These are phyloP conservation scores for Eurystomus gularis DNA, from an alignment of 2,113 vertebrate species.

Conservation along the genomic window DNA sequence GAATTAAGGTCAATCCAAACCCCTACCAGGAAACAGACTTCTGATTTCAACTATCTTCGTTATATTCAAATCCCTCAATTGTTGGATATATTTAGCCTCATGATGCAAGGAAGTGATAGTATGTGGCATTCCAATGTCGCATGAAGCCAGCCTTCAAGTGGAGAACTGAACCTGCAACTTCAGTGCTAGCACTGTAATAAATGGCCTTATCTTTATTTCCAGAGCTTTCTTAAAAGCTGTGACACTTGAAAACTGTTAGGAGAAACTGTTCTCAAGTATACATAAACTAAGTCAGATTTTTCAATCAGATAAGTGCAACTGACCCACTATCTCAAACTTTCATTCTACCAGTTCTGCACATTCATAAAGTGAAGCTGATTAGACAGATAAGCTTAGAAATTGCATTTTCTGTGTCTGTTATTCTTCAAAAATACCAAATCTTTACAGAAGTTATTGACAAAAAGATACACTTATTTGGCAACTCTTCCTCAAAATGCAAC, in stretches of 20 bases:
- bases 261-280: background rate
- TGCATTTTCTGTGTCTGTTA: background rate
- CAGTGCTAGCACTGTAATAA: background rate
- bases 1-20: background rate
- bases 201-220: background rate
- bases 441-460: background rate
- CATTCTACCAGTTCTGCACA: background rate
- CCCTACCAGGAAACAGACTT: background rate
- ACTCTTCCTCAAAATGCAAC: background rate
- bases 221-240: background rate
- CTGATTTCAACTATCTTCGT: background rate
- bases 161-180: background rate
- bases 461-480: background rate
- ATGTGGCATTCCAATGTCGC: background rate
- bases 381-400: background rate
- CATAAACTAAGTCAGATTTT: background rate
- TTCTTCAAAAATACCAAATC: background rate
- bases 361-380: too few relatives aligned
- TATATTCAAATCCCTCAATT: background rate
- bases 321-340: background rate
- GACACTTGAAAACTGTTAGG: background rate
- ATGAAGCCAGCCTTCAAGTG: background rate
- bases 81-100: background rate
- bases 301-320: background rate
- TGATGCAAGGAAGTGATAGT: background rate